Evolutionary conservation across 2,888 invertebrate species (phyloP), one percentile per base, ranked within the genome.

Genomic region (Drosophila sordidapex): DNA sequence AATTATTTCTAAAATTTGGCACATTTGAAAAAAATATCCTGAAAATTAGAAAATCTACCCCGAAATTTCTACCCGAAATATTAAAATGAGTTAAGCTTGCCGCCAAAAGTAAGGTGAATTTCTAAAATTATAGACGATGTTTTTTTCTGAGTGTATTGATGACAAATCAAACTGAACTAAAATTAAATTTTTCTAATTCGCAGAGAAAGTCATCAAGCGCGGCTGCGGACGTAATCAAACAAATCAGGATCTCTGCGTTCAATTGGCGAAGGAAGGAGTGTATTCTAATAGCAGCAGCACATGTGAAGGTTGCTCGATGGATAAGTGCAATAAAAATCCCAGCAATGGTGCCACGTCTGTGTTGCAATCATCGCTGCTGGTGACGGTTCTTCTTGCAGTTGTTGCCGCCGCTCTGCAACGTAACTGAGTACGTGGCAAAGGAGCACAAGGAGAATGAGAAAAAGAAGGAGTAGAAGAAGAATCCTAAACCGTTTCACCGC

Each of bases 321-420:
- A 27, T 27, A 27, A 27, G 27, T 27, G 27, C 27, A 27, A 27
- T 27, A 2, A 3, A 2, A 83, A 81, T 54, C 83, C 73, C 36
- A 92, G 92, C 77, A 92, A 93, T 62, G 86, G 92, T 46, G 90
- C 87, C 69, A 79, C 89, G 31, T 76, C 90, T 4, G 25, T 87
- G 59, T 33, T 92, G 27, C 81, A 82, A 48, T 81, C 88, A 7
- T 90, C 92, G 48, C n/a, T 91, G 43, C 70, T 84, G 57, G 80
- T 84, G 27, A 48, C 89, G 5, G 15, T 92, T 7, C n/a, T 91
- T 7, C 2, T 92, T 27, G 87, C 77, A 35, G 35, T 87, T 4
- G 70, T 91, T 36, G 92, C 92, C 6, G 67, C 80, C 1, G 63
- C 83, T 31, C 73, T 90, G 62, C 86, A 87, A 49, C 74, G 74